phyloP scores from a whole-genome alignment of 2,888 invertebrate genomes.

The Ormyrus labotus region DNA sequence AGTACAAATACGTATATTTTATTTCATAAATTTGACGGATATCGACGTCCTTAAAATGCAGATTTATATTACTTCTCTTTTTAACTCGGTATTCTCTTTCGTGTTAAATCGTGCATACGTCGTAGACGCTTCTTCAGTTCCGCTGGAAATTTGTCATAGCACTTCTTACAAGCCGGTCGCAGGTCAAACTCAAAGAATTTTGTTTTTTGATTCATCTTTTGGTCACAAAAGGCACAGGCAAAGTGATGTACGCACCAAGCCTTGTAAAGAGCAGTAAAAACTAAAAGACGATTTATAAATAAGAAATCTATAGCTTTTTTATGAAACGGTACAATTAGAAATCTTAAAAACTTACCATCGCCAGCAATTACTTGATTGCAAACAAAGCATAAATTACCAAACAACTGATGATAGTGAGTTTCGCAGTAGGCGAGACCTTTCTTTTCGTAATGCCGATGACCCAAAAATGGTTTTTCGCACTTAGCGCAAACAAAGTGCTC shows the following conservation, averaged over 20 bases:
- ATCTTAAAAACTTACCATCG: constrained; percentile 84
- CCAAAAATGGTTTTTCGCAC: constrained; percentile 99
- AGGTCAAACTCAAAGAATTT: constrained; percentile 99
- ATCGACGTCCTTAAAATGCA: too few relatives aligned
- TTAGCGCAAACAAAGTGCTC: constrained; percentile 99
- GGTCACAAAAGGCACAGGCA: constrained; percentile 97
- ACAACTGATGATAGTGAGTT: constrained; percentile 98
- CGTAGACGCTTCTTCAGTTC: constrained; percentile 95
- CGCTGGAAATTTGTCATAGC: constrained; percentile 96
- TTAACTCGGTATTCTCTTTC: constrained; percentile 71
- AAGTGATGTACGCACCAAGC: constrained; percentile 99
- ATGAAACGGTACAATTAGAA: not conserved
- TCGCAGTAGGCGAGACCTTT: constrained; percentile 99
- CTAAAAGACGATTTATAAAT: constrained; percentile 77
- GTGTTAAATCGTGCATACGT: constrained; percentile 89
- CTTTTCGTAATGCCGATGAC: constrained; percentile 98
- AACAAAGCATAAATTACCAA: constrained; percentile 98
- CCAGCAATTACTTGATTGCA: constrained; percentile 99
- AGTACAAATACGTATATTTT: too few relatives aligned
- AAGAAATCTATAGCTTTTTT: not conserved
- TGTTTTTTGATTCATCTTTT: constrained; percentile 95
- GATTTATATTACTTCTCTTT: not conserved
- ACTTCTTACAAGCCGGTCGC: constrained; percentile 98
- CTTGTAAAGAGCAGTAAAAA: constrained; percentile 98
- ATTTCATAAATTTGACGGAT: too few relatives aligned